These are phyloP conservation scores for Priocnemis perturbator DNA, from an alignment of 2,888 invertebrate species.

Conservation along the genomic window DNA sequence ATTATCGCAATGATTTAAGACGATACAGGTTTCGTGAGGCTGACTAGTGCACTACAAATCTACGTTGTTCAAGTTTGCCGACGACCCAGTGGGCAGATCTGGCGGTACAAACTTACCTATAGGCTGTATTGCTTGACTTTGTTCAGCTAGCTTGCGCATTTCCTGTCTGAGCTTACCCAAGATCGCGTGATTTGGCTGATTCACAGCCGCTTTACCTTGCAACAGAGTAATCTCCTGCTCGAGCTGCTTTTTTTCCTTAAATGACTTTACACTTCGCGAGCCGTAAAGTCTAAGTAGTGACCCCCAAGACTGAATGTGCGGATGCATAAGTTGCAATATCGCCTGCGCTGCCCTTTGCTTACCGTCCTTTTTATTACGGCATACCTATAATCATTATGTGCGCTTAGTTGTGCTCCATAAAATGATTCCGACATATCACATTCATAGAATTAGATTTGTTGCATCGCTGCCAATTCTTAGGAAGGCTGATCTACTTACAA, in stretches of 20 bases:
- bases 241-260: slow-evolving; percentile 93
- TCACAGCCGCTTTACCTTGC: slow-evolving; percentile 91
- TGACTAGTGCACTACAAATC: slow-evolving; percentile 77
- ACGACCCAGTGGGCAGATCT: slow-evolving; percentile 83
- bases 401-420: slow-evolving; percentile 2
- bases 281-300: slow-evolving; percentile 95
- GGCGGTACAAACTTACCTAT: slow-evolving; percentile 81
- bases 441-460: no score
- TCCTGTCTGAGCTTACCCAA: slow-evolving; percentile 89
- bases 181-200: slow-evolving; percentile 94
- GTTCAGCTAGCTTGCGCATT: slow-evolving; percentile 85
- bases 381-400: slow-evolving; percentile 75
- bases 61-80: slow-evolving; percentile 87
- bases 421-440: neutral
- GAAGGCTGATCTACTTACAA: slow-evolving; percentile 73
- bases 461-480: no score
- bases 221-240: slow-evolving; percentile 94
- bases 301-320: slow-evolving; percentile 96
- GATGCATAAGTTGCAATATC: slow-evolving; percentile 93
- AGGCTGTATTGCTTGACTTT: slow-evolving; percentile 77
- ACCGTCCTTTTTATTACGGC: slow-evolving; percentile 97
- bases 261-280: slow-evolving; percentile 91
- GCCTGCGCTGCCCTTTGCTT: slow-evolving; percentile 97
- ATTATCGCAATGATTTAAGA: no score
- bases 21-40: neutral